phyloP scores from a whole-genome alignment of 2,797 vertebrate genomes.

The Schizothorax lantsangensis region DNA sequence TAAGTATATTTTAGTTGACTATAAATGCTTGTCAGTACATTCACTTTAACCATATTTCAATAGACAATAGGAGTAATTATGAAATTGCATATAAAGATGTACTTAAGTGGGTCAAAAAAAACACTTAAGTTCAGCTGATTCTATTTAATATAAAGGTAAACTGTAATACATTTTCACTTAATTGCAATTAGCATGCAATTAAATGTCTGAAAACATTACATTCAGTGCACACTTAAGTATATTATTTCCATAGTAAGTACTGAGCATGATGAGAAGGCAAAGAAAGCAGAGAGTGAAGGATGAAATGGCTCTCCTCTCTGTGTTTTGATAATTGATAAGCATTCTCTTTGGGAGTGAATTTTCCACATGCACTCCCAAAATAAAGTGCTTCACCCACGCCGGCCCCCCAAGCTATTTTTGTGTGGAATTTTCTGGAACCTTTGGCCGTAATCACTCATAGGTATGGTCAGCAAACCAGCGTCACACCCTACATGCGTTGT shows the following conservation, averaged over 20 bases:
- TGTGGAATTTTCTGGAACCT: not conserved
- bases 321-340: constrained; percentile 34
- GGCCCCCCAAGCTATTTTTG: not conserved
- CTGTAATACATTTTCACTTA: not conserved
- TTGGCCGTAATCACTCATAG: not conserved
- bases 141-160: not conserved
- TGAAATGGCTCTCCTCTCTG: not conserved
- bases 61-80: not conserved
- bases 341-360: not conserved
- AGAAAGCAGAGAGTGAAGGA: not conserved
- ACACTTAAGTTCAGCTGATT: not conserved
- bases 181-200: not conserved
- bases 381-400: not conserved
- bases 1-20: not conserved
- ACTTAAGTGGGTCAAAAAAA: not conserved
- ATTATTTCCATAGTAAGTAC: not conserved
- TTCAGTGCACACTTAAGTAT: not conserved
- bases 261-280: not conserved
- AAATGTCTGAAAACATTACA: not conserved
- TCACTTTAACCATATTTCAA: not conserved
- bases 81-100: not conserved
- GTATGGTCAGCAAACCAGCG: not conserved
- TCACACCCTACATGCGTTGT: constrained; percentile 5
- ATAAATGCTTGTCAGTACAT: not conserved
- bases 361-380: constrained; percentile 28